phyloP scores from a whole-genome alignment of 2,113 vertebrate species.

The Actenoides hombroni region DNA sequence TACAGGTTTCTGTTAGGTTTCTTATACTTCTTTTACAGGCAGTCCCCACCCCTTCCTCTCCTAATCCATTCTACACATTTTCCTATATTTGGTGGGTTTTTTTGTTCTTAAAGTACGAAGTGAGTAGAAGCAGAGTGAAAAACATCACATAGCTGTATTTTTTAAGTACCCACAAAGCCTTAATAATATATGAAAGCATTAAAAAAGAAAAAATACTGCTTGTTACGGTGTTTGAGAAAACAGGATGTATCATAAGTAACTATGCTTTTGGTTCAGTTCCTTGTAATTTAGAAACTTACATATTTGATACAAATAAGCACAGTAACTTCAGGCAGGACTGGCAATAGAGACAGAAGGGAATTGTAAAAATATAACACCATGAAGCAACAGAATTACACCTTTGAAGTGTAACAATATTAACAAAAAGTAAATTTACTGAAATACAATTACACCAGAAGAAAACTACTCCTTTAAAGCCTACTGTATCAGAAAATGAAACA shows the following conservation, averaged over 20 bases:
- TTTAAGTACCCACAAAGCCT: neutral
- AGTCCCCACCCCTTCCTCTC: neutral
- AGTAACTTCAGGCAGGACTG: neutral
- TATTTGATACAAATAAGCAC: neutral
- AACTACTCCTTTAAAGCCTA: neutral
- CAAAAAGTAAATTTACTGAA: neutral
- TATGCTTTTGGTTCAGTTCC: neutral
- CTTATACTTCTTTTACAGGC: neutral
- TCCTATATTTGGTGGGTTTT: neutral
- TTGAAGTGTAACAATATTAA: neutral
- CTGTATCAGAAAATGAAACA: neutral
- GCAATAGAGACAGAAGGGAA: neutral
- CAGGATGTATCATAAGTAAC: neutral
- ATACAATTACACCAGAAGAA: neutral
- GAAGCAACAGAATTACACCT: neutral
- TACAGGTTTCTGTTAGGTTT: neutral
- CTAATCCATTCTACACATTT: neutral
- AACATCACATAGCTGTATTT: neutral
- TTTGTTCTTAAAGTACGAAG: neutral
- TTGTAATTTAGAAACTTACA: neutral
- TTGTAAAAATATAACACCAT: neutral
- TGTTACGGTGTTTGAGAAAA: neutral
- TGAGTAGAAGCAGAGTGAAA: neutral
- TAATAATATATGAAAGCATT: neutral
- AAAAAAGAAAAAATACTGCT: neutral